phyloP scores from a whole-genome alignment of 2,797 vertebrate species.

The Acestrorhynchus altus region DNA sequence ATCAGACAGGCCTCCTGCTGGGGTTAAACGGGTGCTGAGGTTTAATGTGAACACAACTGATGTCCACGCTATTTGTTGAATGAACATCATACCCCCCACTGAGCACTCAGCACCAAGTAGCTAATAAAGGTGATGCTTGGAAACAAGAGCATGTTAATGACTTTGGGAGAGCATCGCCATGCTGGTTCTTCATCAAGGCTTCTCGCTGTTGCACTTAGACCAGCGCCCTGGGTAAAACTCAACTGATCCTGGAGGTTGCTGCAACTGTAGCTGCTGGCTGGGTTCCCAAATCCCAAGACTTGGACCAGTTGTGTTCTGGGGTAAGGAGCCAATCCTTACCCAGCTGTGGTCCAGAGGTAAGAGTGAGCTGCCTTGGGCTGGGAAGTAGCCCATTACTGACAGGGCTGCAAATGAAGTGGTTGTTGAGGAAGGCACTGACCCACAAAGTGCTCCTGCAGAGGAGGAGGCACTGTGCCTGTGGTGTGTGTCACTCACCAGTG shows the following conservation, averaged over 20 bases:
- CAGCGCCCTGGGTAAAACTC: not conserved
- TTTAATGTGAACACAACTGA: not conserved
- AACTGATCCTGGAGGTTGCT: not conserved
- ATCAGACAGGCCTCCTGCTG: conserved; percentile 1
- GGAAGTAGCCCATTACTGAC: too few species aligned
- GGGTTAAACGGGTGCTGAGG: not conserved
- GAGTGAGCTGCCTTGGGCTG: too few species aligned
- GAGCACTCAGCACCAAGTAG: not conserved
- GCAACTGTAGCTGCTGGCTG: too few species aligned
- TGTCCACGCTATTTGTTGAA: not conserved
- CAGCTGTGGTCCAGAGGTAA: too few species aligned
- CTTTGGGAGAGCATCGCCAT: not conserved
- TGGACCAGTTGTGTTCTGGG: too few species aligned
- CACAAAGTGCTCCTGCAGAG: too few species aligned
- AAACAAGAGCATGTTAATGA: not conserved
- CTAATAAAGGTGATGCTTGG: not conserved
- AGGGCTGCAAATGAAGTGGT: too few species aligned
- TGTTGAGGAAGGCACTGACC: too few species aligned
- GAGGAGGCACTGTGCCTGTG: too few species aligned
- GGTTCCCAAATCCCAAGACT: not conserved
- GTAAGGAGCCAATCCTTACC: too few species aligned
- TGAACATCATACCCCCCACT: not conserved
- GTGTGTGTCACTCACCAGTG: too few species aligned
- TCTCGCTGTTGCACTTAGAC: not conserved
- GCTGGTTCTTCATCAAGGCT: too few species aligned